These are phyloP conservation scores for Neuroscelio doddi DNA, from an alignment of 2,888 invertebrate genomes.

Conservation along the genomic window DNA sequence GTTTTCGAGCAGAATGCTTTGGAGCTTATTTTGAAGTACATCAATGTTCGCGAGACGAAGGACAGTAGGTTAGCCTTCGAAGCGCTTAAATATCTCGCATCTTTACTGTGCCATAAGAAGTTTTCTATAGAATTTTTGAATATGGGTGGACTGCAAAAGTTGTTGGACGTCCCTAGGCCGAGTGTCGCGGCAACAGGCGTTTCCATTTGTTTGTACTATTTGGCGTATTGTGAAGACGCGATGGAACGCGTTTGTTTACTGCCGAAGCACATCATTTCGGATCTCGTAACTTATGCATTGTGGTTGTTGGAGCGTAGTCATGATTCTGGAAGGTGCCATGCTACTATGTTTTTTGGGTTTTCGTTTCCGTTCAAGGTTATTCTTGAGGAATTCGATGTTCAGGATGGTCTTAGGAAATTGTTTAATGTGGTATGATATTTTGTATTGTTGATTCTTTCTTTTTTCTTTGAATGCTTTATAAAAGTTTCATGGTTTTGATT, in stretches of 20 bases:
- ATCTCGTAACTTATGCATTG: constrained; percentile 90
- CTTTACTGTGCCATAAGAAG: constrained; percentile 97
- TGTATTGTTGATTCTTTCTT: too few relatives aligned
- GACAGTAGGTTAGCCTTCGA: constrained; percentile 97
- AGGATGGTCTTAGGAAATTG: constrained; percentile 93
- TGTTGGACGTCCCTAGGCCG: constrained; percentile 92
- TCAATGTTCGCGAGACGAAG: constrained; percentile 89
- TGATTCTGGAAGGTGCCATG: constrained; percentile 97
- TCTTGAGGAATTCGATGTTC: constrained; percentile 93
- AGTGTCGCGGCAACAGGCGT: constrained; percentile 97
- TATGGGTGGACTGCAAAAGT: constrained; percentile 86
- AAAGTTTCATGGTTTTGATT: too few relatives aligned
- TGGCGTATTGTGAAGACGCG: constrained; percentile 97
- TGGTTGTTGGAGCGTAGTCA: constrained; percentile 98
- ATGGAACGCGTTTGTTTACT: constrained; percentile 96
- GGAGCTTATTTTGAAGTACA: constrained; percentile 90
- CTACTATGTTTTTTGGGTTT: constrained; percentile 97
- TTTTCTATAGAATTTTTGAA: constrained; percentile 97
- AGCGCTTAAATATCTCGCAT: constrained; percentile 94
- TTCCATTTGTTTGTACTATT: constrained; percentile 95
- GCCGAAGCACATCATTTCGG: constrained; percentile 83
- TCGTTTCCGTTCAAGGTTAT: constrained; percentile 95
- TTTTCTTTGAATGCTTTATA: too few relatives aligned
- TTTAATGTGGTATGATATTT: constrained; percentile 88
- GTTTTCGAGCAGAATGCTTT: constrained; percentile 95